Conservation (phyloP, 2,888 invertebrate species). For the Torymus auratus region DNA sequence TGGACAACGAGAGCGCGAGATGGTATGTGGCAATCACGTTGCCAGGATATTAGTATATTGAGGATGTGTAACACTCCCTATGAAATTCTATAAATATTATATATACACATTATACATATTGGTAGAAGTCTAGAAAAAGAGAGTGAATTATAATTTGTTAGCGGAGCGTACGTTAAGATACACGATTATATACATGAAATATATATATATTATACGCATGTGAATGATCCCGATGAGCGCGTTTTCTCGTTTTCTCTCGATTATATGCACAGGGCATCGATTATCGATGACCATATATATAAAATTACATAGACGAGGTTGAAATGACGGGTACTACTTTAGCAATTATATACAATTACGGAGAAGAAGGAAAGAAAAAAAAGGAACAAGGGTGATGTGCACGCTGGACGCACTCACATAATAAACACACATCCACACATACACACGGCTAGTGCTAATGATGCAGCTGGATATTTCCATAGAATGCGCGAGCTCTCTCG, state of each 20-base stretch:
- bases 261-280: slow-evolving; percentile 23
- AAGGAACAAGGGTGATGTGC: background rate
- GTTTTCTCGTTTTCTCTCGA: slow-evolving; percentile 25
- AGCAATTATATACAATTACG: slow-evolving; percentile 38
- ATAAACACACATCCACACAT: background rate
- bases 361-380: slow-evolving; percentile 4
- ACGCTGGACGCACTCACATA: slow-evolving; percentile 22
- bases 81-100: too few species aligned
- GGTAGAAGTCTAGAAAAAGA: slow-evolving; percentile 19
- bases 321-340: slow-evolving; percentile 52
- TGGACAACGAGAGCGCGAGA: too few species aligned
- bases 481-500: slow-evolving; percentile 16
- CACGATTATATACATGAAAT: background rate
- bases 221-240: background rate
- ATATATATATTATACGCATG: background rate
- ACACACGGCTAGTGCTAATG: slow-evolving; percentile 44
- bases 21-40: too few species aligned
- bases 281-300: slow-evolving; percentile 26
- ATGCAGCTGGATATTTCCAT: slow-evolving; percentile 22
- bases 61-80: too few species aligned
- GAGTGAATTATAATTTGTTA: slow-evolving; percentile 46
- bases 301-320: slow-evolving; percentile 32
- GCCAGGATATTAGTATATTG: too few species aligned
- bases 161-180: slow-evolving; percentile 20
- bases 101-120: background rate